Evolutionary conservation across 2,888 invertebrate species (phyloP), one percentile per base, ranked within the genome.

Genomic region (Euclidia mi): DNA sequence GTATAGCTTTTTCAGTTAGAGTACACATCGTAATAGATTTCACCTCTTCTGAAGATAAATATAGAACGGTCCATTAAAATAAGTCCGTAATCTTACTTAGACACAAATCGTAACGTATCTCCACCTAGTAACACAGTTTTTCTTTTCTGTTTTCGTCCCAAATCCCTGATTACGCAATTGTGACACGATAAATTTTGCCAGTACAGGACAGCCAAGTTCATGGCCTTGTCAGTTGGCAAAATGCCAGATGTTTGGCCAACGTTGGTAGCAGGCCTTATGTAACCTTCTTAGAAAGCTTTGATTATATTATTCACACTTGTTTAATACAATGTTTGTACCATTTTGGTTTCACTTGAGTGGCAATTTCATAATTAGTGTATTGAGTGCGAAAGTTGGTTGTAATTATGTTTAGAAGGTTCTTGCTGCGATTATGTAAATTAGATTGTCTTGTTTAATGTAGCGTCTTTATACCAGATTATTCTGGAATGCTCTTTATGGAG

Each of bases 131-230:
- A 48, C 35, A 53, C 29, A 41, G 44, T 38, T 61, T 53, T 60
- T 48, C 41, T 35, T 12, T 37, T 59, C 48, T 68, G 56, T 71
- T 75, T 72, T 75, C 48, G 55, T 51, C 51, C 65, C 61, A 51
- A 15, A 55, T 66, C 46, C 53, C 56, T 45, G 28, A 66, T 71
- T 75, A 68, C 71, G 65, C 59, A 65, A 71, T 43, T 9, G 29
- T 47, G 52, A 20, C n/a, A 18, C 59, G 50, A 72, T 72, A 71
- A 71, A 72, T 72, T 56, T 9, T 55, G 48, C 41, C 49, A 56
- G 45, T n/a, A 37, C 43, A 65, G 47, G 40, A 41, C 35, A 56
- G 38, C 50, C 62, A 75, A 72, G 72, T 65, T 72, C 72, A 74
- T 34, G 75, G 56, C 61, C 75, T 55, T 35, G 42, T 38, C 14